Percentiles rank a stretch among this genome's conserved stretches.
Evolutionary conservation across 2,888 invertebrate species (phyloP).

Genomic region (Hydrotaea cyrtoneurina): DNA sequence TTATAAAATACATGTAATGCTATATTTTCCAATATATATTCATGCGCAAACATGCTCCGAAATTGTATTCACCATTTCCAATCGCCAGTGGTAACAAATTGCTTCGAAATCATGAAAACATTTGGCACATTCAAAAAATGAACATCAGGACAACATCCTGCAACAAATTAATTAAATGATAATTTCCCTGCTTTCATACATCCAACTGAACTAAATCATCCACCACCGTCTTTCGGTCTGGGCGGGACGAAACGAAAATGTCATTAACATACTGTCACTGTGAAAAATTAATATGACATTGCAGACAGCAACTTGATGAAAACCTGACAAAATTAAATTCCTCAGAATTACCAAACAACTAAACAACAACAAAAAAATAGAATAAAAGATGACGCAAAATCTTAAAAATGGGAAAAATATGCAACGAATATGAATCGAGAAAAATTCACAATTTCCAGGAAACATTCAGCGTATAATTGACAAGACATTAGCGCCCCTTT

Average conservation of each 20-base stretch:
- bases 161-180: constrained; percentile 46
- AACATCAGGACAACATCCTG: not conserved
- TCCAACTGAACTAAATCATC: not conserved
- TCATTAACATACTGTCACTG: constrained; percentile 54
- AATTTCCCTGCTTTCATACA: not conserved
- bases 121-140: not conserved
- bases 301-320: too few relatives aligned
- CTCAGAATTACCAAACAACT: constrained; percentile 20
- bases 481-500: constrained; percentile 8
- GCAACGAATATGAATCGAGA: constrained; percentile 15
- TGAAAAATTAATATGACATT: constrained; percentile 55
- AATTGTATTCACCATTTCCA: too few relatives aligned
- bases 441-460: constrained; percentile 56
- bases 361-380: constrained; percentile 11
- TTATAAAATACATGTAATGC: too few relatives aligned
- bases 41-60: too few relatives aligned
- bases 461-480: constrained; percentile 55
- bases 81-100: not conserved
- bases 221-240: not conserved
- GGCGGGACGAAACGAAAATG: constrained; percentile 22
- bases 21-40: too few relatives aligned
- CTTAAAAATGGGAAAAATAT: not conserved
- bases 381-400: not conserved
- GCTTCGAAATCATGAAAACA: constrained; percentile 11
- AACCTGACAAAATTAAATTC: constrained; percentile 49